Percentiles rank a stretch among this genome's conserved stretches.
These are phyloP conservation scores for Hermatobates lingyangjiaoensis DNA, from an alignment of 1,140 invertebrate genomes.

Conservation along the genomic window DNA sequence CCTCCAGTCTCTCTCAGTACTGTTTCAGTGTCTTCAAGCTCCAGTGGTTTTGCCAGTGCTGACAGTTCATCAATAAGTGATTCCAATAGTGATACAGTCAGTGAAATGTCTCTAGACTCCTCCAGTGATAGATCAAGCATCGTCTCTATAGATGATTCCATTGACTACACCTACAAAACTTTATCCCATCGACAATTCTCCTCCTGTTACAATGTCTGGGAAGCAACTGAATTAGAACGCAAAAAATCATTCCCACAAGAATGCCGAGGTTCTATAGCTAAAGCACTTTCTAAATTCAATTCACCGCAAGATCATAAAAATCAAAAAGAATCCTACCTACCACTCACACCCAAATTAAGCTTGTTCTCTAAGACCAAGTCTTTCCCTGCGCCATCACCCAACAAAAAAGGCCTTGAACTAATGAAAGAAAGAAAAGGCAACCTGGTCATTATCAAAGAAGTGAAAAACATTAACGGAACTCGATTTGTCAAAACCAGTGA, in stretches of 20 bases:
- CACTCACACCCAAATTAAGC: slow-evolving; percentile 16
- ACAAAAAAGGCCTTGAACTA: slow-evolving; percentile 16
- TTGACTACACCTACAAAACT: slow-evolving; percentile 25
- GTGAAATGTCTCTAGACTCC: slow-evolving; percentile 35
- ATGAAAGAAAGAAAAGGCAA: slow-evolving; percentile 23
- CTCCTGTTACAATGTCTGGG: slow-evolving; percentile 20
- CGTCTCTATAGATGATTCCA: slow-evolving; percentile 31
- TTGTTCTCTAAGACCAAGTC: slow-evolving; percentile 11
- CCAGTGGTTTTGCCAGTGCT: slow-evolving; percentile 15
- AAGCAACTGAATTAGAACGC: slow-evolving; percentile 18
- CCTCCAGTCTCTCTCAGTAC: slow-evolving; percentile 8
- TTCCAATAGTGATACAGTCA: slow-evolving; percentile 31
- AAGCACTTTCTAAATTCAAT: slow-evolving; percentile 28
- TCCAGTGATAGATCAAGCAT: slow-evolving; percentile 34
- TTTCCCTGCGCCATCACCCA: slow-evolving; percentile 2
- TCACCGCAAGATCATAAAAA: slow-evolving; percentile 13
- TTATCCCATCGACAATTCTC: slow-evolving; percentile 14
- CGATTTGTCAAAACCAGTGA: slow-evolving; percentile 31
- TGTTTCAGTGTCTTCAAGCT: slow-evolving; percentile 11
- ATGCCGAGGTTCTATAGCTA: slow-evolving; percentile 29
- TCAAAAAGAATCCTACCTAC: slow-evolving; percentile 22
- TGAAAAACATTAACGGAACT: slow-evolving; percentile 28
- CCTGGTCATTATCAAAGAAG: slow-evolving; percentile 32
- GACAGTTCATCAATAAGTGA: slow-evolving; percentile 26
- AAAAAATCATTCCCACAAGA: slow-evolving; percentile 26